A percentile compares a stretch with the other conserved stretches of the same genome.
These are phyloP conservation scores for Pipra filicauda DNA, from an alignment of 2,113 vertebrate genomes.

Conservation along the genomic window DNA sequence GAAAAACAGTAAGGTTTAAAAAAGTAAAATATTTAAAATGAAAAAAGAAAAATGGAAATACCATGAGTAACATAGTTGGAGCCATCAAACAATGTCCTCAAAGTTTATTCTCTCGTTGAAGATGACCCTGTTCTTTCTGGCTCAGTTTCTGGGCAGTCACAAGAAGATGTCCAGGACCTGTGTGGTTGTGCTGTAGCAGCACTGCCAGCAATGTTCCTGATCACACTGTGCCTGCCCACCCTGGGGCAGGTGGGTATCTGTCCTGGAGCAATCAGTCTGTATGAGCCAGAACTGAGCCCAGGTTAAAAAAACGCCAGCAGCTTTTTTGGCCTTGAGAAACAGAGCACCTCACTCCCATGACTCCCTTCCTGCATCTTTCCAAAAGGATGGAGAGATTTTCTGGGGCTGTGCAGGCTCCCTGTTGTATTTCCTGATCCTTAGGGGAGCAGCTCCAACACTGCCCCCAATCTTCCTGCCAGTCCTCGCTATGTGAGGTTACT, in stretches of 20 bases:
- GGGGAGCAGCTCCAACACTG: background rate
- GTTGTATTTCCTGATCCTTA: background rate
- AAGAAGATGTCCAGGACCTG: background rate
- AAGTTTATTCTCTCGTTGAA: background rate
- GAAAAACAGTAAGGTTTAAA: background rate
- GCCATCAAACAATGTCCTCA: background rate
- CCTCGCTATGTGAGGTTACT: conserved; percentile 9
- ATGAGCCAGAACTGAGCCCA: background rate
- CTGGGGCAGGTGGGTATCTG: background rate
- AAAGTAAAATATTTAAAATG: background rate
- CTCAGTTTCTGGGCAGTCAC: background rate
- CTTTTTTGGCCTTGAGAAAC: background rate
- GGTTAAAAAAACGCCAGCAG: background rate
- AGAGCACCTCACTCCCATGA: background rate
- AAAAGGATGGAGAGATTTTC: background rate
- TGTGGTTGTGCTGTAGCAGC: background rate
- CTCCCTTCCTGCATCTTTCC: background rate
- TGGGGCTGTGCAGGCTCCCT: background rate
- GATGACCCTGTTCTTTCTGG: background rate
- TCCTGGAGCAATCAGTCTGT: too few species aligned
- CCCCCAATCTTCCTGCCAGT: background rate
- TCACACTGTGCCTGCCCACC: fast-evolving
- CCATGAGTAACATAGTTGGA: background rate
- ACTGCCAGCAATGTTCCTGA: background rate
- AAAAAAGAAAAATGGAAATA: background rate